Conservation (phyloP, 2,797 vertebrate species). For the Pogoniulus pusillus region DNA sequence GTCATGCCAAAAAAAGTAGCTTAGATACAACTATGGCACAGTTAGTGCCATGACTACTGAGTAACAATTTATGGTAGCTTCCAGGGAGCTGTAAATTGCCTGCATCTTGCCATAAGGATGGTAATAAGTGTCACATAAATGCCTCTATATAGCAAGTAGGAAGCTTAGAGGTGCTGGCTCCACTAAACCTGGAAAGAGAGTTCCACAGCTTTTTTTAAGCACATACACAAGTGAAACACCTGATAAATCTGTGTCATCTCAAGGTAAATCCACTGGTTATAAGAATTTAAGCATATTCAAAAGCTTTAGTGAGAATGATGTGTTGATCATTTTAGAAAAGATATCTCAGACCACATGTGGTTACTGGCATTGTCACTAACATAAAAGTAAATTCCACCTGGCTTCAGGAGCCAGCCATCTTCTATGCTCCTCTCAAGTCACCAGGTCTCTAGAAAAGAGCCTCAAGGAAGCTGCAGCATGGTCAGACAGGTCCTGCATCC, state of each 20-base stretch:
- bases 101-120: not conserved
- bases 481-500: not conserved
- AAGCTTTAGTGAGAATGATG: not conserved
- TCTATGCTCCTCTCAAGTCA: not conserved
- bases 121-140: not conserved
- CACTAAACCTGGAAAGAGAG: not conserved
- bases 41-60: not conserved
- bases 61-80: not conserved
- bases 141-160: too few relatives aligned
- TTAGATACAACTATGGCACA: not conserved
- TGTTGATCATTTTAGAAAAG: not conserved
- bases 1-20: not conserved
- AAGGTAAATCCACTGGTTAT: not conserved
- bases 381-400: rapidly evolving
- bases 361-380: not conserved
- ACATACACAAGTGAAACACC: not conserved
- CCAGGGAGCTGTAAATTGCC: not conserved
- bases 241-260: not conserved
- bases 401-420: not conserved
- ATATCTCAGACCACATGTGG: not conserved
- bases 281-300: not conserved
- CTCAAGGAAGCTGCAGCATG: not conserved
- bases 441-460: not conserved
- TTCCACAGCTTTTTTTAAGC: not conserved
- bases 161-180: not conserved